Evolutionary conservation across 2,797 vertebrate species (phyloP), one percentile per base, ranked within the genome.

Genomic region (Sebastes dallii): DNA sequence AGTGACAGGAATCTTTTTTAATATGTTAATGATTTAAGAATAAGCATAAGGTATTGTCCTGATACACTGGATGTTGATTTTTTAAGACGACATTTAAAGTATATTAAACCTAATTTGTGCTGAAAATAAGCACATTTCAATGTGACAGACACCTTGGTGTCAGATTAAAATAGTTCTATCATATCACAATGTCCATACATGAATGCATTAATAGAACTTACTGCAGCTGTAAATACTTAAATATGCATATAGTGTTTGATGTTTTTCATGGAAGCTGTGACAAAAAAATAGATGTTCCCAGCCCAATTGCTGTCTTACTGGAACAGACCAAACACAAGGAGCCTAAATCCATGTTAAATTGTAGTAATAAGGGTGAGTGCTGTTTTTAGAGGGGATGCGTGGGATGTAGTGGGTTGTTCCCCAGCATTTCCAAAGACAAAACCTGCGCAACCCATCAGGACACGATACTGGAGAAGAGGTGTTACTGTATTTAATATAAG

Each of bases 351-450:
- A 83, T 75, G 70, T 55, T 60, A 76, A 66, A 83, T 82, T 59
- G 72, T 16, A 39, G 66, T 34, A 79, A 68, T 65, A 78, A 56
- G 56, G 66, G 46, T 58, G 46, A 71, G 68, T 34, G 81, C 78
- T 80, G 85, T 78, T 87, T 88, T 77, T 64, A 67, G 64, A 81
- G 29, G 32, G n/a, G 34, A 22, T 72, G 80, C 39, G 80, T 90
- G 81, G 85, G 85, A 68, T 79, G 75, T 8, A 54, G 75, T 29
- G 59, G 78, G 13, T 76, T 82, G 69, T 46, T 69, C 71, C 50
- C 65, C 24, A 32, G 54, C 42, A 6, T 78, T 67, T 85, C 58
- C 30, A 80, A 62, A 74, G 32, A 82, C 68, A 76, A 67, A 87
- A 86, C 75, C 60, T 75, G 60, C 46, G 73, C 71, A 71, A 73